A percentile compares a stretch with the other conserved stretches of the same genome.
phyloP scores from a whole-genome alignment of 2,113 vertebrate genomes.

The Pteropus alecto region DNA sequence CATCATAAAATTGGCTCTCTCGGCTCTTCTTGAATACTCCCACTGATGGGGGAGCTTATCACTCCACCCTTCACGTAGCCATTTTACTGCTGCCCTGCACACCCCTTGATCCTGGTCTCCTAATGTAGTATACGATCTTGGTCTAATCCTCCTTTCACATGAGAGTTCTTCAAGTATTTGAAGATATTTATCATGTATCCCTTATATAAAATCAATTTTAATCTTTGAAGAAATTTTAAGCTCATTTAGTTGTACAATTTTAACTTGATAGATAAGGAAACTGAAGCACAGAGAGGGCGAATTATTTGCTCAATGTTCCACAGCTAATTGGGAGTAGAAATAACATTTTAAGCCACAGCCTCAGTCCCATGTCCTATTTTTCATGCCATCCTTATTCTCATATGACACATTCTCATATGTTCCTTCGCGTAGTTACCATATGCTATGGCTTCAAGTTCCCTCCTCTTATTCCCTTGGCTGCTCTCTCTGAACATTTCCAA shows the following conservation, averaged over 20 bases:
- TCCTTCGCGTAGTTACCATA: background rate
- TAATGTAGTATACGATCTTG: background rate
- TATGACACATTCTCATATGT: background rate
- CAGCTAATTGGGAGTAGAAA: background rate
- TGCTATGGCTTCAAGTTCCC: background rate
- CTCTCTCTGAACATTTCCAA: background rate
- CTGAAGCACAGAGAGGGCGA: background rate
- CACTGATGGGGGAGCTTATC: too few species aligned
- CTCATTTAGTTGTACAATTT: slow-evolving; percentile 28
- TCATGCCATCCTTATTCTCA: background rate
- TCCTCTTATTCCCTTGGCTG: background rate
- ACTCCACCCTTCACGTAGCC: background rate
- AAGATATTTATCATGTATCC: background rate
- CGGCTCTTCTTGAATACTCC: background rate
- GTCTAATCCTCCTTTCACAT: background rate
- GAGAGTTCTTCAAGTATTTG: background rate
- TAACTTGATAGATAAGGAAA: background rate
- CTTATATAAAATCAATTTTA: slow-evolving; percentile 11
- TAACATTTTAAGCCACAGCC: background rate
- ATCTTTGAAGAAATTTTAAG: background rate
- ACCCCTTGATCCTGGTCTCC: background rate
- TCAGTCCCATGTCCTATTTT: background rate
- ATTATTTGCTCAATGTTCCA: background rate
- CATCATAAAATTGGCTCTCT: background rate
- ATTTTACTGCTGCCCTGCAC: background rate